Base-by-base conservation (phyloP, 23 tunicate genomes). In the Trididemnum clinides region DNA sequence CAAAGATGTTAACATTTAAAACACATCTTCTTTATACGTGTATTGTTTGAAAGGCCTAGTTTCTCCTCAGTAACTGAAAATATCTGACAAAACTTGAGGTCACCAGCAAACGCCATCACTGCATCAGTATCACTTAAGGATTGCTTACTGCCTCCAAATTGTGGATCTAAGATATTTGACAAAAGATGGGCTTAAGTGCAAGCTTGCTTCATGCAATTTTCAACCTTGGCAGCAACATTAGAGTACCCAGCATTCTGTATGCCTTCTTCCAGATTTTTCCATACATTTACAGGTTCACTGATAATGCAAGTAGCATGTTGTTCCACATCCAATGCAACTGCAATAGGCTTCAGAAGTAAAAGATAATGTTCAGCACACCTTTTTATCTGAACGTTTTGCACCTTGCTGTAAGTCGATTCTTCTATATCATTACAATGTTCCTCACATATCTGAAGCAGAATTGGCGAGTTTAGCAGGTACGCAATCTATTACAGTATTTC, bases 401-500 rank as follows among this genome's bases (percentile, higher is more conserved):
- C 75, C 32, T 69, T 69, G 39, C 5, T 30, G 34, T 28, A 69
- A 69, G 32, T 69, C 12, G 75, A 28, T 35, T 10, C 4, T 3
- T 27, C 36, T 27, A 69, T 69, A n/a, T 69, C 75, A 30, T 6
- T 27, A 30, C 75, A n/a, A 30, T 69, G 75, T 5, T 69, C 75
- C n/a, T 69, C 75, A 69, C 75, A 69, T 28, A 69, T 30, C 36
- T 69, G 34, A 28, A 69, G 75, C 75, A 69, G 32, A 30, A 28
- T 30, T 6, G 36, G 34, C 75, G 37, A 69, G 36, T 30, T 69
- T 6, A 28, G 7, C 75, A 69, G 32, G 75, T 69, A 69, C 10
- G 36, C n/a, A 69, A 30, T 69, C 75, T 27, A 37, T 37, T 27
- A 69, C 20, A 27, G 75, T 27, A 37, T 69, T 69, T 37, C 75